These are phyloP conservation scores for Leptinotarsa defecta DNA, from an alignment of 1,140 invertebrate genomes.

Conservation along the genomic window DNA sequence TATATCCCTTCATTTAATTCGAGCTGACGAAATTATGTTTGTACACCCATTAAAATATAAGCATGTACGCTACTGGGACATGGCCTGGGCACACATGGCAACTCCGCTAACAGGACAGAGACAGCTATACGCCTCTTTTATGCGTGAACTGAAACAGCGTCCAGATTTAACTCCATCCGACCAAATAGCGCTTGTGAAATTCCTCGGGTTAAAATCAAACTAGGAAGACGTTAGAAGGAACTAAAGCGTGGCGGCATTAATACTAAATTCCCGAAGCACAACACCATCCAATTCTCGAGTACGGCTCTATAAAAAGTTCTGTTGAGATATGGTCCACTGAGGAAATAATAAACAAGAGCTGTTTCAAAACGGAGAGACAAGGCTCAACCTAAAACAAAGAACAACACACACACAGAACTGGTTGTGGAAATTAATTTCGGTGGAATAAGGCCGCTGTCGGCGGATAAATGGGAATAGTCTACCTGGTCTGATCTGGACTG, in stretches of 20 bases:
- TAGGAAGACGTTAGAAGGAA: background rate
- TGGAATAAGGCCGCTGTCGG: conserved; percentile 36
- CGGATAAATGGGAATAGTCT: conserved; percentile 29
- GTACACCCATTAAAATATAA: too few relatives aligned
- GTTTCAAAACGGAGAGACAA: conserved; percentile 46
- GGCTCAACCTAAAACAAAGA: conserved; percentile 52
- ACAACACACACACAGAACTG: conserved; percentile 47
- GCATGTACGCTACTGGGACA: background rate
- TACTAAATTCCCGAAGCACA: background rate
- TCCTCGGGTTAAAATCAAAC: background rate
- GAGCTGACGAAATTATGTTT: too few relatives aligned
- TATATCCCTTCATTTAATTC: too few relatives aligned
- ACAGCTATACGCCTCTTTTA: conserved; percentile 21
- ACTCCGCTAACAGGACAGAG: conserved; percentile 9
- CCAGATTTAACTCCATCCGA: conserved; percentile 6
- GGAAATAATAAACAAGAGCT: conserved; percentile 51
- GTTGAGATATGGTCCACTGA: conserved; percentile 32
- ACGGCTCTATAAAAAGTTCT: background rate
- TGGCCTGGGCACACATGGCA: conserved; percentile 7
- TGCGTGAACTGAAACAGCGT: conserved; percentile 12
- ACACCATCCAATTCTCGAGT: background rate
- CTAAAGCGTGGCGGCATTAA: background rate
- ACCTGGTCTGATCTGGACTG: conserved; percentile 8
- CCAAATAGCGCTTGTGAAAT: conserved; percentile 3
- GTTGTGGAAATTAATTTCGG: conserved; percentile 55